Evolutionary conservation across 1,140 invertebrate genomes (phyloP).

Genomic region (Oreohelix idahoensis): DNA sequence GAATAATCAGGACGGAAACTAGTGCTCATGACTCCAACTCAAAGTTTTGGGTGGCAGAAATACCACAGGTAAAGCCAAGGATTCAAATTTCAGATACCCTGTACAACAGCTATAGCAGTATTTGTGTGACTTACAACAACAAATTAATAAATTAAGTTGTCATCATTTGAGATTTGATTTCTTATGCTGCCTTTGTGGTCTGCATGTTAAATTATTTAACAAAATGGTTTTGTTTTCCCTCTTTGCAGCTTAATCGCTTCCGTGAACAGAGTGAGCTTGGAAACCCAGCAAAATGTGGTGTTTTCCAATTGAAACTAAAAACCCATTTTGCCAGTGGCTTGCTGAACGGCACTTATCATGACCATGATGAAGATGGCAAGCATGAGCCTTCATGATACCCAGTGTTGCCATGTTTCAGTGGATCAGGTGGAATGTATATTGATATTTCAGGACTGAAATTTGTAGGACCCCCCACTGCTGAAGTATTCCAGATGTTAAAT

Average conservation of each 20-base stretch:
- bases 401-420: constrained; percentile 19
- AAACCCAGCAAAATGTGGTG: neutral
- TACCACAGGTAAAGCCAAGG: too few relatives aligned
- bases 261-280: neutral
- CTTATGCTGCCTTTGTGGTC: too few relatives aligned
- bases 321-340: constrained; percentile 12
- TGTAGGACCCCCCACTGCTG: neutral
- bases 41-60: too few relatives aligned
- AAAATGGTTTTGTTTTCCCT: neutral
- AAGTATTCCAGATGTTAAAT: neutral
- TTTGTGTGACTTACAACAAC: too few relatives aligned
- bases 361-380: neutral
- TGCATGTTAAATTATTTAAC: too few relatives aligned
- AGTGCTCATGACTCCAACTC: too few relatives aligned
- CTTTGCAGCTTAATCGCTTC: neutral
- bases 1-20: too few relatives aligned
- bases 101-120: too few relatives aligned
- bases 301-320: neutral
- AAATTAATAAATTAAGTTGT: too few relatives aligned
- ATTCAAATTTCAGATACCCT: too few relatives aligned
- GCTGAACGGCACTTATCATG: constrained; percentile 5
- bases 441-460: neutral
- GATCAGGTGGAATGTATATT: constrained; percentile 1
- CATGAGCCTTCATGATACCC: constrained; percentile 18
- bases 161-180: too few relatives aligned